Evolutionary conservation across 92 coral and sea anemone species (phyloP).

Genomic region (Ricordea florida): DNA sequence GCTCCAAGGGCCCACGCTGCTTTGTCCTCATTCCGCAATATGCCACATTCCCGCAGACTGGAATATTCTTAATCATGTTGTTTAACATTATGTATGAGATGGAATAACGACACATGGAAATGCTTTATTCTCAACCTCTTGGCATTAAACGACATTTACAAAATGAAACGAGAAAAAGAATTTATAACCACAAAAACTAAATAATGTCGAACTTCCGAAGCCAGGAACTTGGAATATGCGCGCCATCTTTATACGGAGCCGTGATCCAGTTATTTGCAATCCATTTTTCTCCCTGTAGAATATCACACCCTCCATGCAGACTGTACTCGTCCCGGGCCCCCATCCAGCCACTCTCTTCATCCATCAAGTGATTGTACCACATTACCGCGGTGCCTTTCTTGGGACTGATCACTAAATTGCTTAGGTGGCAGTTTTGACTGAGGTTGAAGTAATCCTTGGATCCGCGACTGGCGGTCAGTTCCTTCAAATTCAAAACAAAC

Average conservation of each 20-base stretch:
- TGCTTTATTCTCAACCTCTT: too few relatives aligned
- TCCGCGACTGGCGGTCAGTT: constrained; percentile 27
- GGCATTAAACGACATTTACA: too few relatives aligned
- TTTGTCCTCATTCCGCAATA: too few relatives aligned
- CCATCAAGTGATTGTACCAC: constrained; percentile 96
- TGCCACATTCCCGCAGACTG: too few relatives aligned
- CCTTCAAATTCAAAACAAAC: not conserved
- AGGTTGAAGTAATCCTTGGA: constrained; percentile 69
- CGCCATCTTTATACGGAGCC: constrained; percentile 69
- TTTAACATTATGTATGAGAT: too few relatives aligned
- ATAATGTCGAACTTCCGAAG: constrained; percentile 21
- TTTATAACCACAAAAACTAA: not conserved
- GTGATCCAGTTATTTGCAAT: constrained; percentile 92
- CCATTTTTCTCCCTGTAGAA: constrained; percentile 88
- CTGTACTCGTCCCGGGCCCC: constrained; percentile 84
- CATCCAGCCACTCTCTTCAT: constrained; percentile 85
- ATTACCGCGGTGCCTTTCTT: constrained; percentile 86
- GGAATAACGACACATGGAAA: too few relatives aligned
- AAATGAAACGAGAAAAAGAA: too few relatives aligned
- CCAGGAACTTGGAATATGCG: constrained; percentile 59
- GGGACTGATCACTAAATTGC: constrained; percentile 77
- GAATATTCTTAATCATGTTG: too few relatives aligned
- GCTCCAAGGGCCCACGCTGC: too few relatives aligned
- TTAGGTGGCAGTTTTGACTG: constrained; percentile 75
- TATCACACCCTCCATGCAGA: constrained; percentile 93